Conservation (phyloP, 2,113 vertebrate genomes). For the Clarias batrachus region DNA sequence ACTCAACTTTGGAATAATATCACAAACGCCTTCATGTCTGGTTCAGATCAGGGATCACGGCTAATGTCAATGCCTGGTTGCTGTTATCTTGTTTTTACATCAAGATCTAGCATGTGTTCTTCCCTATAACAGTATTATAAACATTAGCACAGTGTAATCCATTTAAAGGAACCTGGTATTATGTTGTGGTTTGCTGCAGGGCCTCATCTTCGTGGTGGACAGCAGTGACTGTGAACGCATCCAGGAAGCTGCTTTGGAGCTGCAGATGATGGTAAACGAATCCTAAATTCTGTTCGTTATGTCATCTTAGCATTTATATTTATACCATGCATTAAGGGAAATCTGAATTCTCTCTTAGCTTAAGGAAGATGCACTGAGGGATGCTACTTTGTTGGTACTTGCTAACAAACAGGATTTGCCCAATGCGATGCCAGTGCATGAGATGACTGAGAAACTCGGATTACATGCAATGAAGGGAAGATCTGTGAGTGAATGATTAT, state of each 20-base stretch:
- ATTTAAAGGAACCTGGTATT: not conserved
- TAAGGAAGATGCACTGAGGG: conserved; percentile 80
- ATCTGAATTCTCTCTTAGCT: conserved; percentile 64
- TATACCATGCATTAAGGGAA: not conserved
- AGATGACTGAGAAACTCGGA: conserved; percentile 84
- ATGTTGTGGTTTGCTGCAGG: conserved; percentile 54
- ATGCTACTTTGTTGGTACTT: conserved; percentile 81
- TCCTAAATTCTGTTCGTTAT: not conserved
- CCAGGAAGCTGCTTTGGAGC: conserved; percentile 73
- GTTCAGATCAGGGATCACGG: conserved; percentile 7
- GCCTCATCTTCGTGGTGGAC: conserved; percentile 83
- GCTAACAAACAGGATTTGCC: conserved; percentile 89
- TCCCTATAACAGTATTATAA: not conserved
- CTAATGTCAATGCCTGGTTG: not conserved
- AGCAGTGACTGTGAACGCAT: conserved; percentile 79
- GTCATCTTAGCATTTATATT: not conserved
- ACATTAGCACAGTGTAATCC: too few relatives aligned
- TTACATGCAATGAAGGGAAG: conserved; percentile 78
- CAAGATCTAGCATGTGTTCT: not conserved
- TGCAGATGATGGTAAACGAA: conserved; percentile 49
- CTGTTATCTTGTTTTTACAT: not conserved
- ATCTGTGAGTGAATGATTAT: conserved; percentile 73
- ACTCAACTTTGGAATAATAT: conserved; percentile 54
- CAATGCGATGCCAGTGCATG: conserved; percentile 82
- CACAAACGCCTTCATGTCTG: not conserved